A percentile compares a stretch with the other conserved stretches of the same genome.
phyloP scores from a whole-genome alignment of 2,113 vertebrate genomes.

The Neogobius melanostomus region DNA sequence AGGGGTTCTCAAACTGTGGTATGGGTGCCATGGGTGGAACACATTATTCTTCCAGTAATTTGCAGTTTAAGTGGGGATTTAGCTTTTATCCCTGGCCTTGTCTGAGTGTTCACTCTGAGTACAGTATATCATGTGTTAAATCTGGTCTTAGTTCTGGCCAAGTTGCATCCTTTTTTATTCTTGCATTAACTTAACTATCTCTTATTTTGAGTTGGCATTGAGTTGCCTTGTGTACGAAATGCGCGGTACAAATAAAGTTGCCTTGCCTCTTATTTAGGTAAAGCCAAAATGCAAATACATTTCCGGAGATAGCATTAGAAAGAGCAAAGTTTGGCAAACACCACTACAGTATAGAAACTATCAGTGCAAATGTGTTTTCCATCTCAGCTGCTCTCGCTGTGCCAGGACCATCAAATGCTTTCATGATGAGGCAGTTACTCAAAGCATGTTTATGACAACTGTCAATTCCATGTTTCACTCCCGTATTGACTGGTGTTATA shows the following conservation, averaged over 20 bases:
- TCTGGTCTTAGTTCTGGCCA: too few relatives aligned
- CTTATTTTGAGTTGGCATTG: background rate
- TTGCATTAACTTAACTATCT: background rate
- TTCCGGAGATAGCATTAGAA: background rate
- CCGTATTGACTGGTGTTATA: conserved; percentile 46
- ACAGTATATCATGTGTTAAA: too few relatives aligned
- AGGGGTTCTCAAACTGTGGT: background rate
- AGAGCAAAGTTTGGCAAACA: background rate
- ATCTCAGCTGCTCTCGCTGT: conserved; percentile 47
- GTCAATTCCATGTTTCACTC: conserved; percentile 64
- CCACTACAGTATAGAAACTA: conserved; percentile 7
- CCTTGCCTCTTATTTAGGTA: background rate
- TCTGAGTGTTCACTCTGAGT: too few relatives aligned
- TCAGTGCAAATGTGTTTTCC: conserved; percentile 60
- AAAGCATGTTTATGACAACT: conserved; percentile 70
- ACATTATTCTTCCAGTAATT: background rate
- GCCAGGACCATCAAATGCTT: conserved; percentile 65
- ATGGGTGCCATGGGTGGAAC: background rate
- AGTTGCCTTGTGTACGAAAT: too few relatives aligned
- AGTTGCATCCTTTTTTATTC: background rate
- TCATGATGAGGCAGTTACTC: conserved; percentile 62
- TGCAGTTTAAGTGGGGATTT: too few relatives aligned
- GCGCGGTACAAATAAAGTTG: too few relatives aligned
- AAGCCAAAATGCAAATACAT: background rate
- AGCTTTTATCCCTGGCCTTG: too few relatives aligned